These are phyloP conservation scores for Myotis daubentonii DNA, from an alignment of 2,797 vertebrate genomes.

Conservation along the genomic window DNA sequence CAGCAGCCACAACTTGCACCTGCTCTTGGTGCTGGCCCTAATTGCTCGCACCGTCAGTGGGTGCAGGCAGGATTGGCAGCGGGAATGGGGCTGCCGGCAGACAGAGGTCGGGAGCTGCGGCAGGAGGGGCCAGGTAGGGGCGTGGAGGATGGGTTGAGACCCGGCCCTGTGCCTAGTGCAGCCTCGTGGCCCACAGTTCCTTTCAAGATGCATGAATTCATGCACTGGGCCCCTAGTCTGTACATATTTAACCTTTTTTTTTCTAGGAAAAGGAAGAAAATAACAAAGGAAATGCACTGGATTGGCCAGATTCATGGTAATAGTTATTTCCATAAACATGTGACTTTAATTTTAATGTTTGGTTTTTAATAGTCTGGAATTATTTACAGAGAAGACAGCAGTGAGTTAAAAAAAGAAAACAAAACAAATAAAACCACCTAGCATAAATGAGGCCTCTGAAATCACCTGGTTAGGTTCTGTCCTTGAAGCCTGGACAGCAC, in stretches of 20 bases:
- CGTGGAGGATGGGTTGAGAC: no score
- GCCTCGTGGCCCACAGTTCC: no score
- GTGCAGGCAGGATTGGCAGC: no score
- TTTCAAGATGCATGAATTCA: no score
- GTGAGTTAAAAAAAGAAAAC: neutral
- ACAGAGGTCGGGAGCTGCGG: no score
- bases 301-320: neutral
- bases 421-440: neutral
- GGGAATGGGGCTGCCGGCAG: no score
- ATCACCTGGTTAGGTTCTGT: neutral
- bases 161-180: no score
- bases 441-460: neutral
- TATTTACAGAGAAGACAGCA: slow-evolving; percentile 2
- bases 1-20: no score
- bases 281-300: slow-evolving; percentile 4
- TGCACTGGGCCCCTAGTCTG: neutral
- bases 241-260: neutral
- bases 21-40: no score
- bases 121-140: no score
- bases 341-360: slow-evolving; percentile 1
- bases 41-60: no score
- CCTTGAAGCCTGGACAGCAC: neutral
- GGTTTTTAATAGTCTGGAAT: neutral
- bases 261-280: slow-evolving; percentile 24
- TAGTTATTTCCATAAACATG: slow-evolving; percentile 26